Evolutionary conservation across 2,888 invertebrate genomes (phyloP).

Genomic region (Proisotoma minuta): DNA sequence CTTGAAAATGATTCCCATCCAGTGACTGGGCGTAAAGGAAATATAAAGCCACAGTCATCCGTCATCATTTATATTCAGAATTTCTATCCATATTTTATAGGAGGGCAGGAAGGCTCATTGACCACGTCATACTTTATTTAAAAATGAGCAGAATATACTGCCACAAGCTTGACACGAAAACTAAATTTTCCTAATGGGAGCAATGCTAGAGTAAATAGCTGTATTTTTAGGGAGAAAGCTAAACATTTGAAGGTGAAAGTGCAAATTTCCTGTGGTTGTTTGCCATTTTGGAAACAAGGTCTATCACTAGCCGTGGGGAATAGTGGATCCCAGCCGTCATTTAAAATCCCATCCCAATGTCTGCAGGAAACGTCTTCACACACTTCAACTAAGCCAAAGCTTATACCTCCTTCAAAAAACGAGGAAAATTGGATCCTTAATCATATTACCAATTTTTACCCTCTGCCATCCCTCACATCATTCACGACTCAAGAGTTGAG

Average conservation of each 20-base stretch:
- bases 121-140: too few species aligned
- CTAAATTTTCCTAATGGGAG: too few species aligned
- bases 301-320: conserved; percentile 2
- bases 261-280: not conserved
- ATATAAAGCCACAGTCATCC: too few species aligned
- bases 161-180: too few species aligned
- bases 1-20: not conserved
- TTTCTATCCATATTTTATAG: too few species aligned
- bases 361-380: not conserved
- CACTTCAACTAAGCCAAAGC: not conserved
- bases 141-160: too few species aligned
- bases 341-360: conserved; percentile 5
- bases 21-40: too few species aligned
- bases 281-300: not conserved
- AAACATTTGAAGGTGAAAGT: not conserved
- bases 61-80: too few species aligned
- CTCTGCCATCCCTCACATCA: not conserved
- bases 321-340: conserved; percentile 4
- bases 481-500: too few species aligned
- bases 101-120: too few species aligned
- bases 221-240: too few species aligned
- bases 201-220: too few species aligned
- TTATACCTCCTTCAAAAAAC: not conserved
- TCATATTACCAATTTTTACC: conserved; percentile 12
- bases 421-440: conserved; percentile 13